Percentiles rank a stretch among this genome's conserved stretches.
These are phyloP conservation scores for Mythimna pallens DNA, from an alignment of 2,888 invertebrate genomes.

Conservation along the genomic window DNA sequence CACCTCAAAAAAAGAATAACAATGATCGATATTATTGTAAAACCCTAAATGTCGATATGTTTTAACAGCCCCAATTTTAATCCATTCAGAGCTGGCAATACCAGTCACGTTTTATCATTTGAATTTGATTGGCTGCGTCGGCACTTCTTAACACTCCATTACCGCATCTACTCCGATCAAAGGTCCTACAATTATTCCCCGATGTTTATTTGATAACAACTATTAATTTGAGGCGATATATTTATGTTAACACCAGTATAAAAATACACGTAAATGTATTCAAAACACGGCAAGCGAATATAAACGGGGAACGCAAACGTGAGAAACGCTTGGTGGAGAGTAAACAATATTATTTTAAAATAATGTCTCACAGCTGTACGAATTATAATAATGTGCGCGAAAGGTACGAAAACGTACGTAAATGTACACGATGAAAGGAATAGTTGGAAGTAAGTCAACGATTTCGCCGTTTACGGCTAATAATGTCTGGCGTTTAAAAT, in stretches of 20 bases:
- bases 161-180: slow-evolving; percentile 21
- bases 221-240: slow-evolving; percentile 62
- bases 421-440: slow-evolving; percentile 31
- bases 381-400: slow-evolving; percentile 59
- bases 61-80: too few relatives aligned
- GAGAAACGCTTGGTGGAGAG: slow-evolving; percentile 62
- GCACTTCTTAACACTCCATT: slow-evolving; percentile 18
- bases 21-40: too few relatives aligned
- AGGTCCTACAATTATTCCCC: slow-evolving; percentile 33
- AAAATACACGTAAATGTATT: slow-evolving; percentile 58
- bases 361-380: slow-evolving; percentile 72
- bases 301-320: slow-evolving; percentile 66
- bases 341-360: slow-evolving; percentile 76
- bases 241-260: slow-evolving; percentile 55
- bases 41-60: too few relatives aligned
- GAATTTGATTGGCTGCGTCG: neutral
- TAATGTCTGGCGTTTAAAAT: slow-evolving; percentile 21
- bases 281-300: slow-evolving; percentile 64
- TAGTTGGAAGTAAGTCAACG: slow-evolving; percentile 48
- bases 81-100: too few relatives aligned
- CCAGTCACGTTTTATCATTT: neutral
- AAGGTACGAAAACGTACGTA: slow-evolving; percentile 45
- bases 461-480: slow-evolving; percentile 29
- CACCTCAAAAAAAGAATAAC: neutral
- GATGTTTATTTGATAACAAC: slow-evolving; percentile 54